These are phyloP conservation scores for Catotricha subobsoleta DNA, from an alignment of 2,888 invertebrate species.

Conservation along the genomic window DNA sequence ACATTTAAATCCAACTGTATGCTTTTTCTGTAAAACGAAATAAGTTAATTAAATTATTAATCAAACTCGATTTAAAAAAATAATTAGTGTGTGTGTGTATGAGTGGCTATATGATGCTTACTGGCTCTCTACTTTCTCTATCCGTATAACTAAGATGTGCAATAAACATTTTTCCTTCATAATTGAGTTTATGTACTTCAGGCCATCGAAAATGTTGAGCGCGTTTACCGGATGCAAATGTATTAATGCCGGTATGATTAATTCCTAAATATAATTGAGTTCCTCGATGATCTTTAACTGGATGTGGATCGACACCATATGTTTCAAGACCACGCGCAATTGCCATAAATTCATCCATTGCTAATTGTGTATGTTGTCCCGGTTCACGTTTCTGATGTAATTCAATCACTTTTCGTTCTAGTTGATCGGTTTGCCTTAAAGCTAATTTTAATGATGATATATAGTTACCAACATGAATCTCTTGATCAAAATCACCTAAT, in stretches of 20 bases:
- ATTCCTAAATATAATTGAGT: slow-evolving; percentile 86
- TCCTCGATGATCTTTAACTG: slow-evolving; percentile 93
- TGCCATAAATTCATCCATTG: slow-evolving; percentile 79
- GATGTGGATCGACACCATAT: slow-evolving; percentile 95
- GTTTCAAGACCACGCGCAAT: slow-evolving; percentile 85
- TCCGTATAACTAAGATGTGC: slow-evolving; percentile 84
- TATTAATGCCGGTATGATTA: slow-evolving; percentile 86
- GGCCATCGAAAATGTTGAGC: slow-evolving; percentile 93
- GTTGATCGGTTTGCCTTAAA: slow-evolving; percentile 75
- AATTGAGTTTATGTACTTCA: slow-evolving; percentile 90
- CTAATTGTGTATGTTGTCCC: slow-evolving; percentile 69
- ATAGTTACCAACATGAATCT: slow-evolving; percentile 74
- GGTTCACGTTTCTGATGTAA: slow-evolving; percentile 75
- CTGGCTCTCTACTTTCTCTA: slow-evolving; percentile 38
- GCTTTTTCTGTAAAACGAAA: slow-evolving; percentile 55
- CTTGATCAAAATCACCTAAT: slow-evolving; percentile 83
- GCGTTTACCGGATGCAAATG: slow-evolving; percentile 83
- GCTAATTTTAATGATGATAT: slow-evolving; percentile 80
- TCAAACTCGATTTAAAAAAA: neutral
- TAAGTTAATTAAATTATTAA: neutral
- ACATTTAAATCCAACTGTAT: slow-evolving; percentile 91
- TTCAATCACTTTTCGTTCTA: slow-evolving; percentile 87
- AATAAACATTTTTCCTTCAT: slow-evolving; percentile 95
- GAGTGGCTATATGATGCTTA: slow-evolving; percentile 14
- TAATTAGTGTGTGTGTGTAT: neutral